phyloP scores from a whole-genome alignment of 2,113 vertebrate genomes.

The Ornithorhynchus anatinus region DNA sequence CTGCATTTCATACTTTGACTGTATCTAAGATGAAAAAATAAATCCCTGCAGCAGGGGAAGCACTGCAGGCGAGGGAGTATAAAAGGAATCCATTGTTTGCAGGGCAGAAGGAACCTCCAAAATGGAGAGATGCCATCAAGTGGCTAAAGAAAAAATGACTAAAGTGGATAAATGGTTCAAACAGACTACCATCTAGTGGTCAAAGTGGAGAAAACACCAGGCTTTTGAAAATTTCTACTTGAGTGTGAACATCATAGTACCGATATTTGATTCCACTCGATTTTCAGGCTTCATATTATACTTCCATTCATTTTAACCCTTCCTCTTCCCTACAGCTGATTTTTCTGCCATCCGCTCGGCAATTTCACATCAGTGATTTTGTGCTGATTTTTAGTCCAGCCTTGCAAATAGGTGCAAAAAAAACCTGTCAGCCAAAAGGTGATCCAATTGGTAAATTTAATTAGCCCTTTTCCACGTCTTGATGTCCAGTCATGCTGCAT shows the following conservation, averaged over 20 bases:
- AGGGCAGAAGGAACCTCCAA: slow-evolving; percentile 2
- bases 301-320: neutral
- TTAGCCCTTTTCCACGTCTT: no score
- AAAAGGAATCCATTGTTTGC: neutral
- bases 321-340: no score
- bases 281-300: neutral
- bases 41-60: neutral
- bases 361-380: no score
- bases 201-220: neutral
- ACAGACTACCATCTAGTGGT: slow-evolving; percentile 59
- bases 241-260: neutral
- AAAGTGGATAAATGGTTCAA: accelerated
- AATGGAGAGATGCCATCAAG: slow-evolving; percentile 60
- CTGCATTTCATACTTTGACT: no score
- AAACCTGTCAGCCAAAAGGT: no score
- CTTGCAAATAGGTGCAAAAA: no score
- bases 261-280: neutral
- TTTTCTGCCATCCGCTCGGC: no score
- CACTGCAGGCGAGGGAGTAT: neutral
- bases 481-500: no score
- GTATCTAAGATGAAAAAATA: neutral
- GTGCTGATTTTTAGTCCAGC: no score
- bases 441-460: no score
- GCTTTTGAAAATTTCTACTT: neutral
- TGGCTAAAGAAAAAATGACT: slow-evolving; percentile 27